Evolutionary conservation across 2,797 vertebrate genomes (phyloP).

Genomic region (Salmo trutta): DNA sequence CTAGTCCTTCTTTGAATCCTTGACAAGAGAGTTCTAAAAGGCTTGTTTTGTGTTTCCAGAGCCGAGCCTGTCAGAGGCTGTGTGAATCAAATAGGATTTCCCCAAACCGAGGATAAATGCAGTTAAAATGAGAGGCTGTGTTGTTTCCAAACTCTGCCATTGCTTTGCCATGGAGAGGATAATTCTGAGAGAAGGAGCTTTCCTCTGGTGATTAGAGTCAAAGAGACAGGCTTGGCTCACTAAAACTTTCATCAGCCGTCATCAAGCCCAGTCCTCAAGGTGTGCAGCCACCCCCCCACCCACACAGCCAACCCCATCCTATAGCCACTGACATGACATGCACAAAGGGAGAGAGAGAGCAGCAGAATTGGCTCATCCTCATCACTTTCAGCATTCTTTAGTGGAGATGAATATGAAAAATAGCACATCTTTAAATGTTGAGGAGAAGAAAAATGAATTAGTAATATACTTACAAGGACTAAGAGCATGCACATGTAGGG

Average conservation of each 20-base stretch:
- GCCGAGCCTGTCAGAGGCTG: neutral
- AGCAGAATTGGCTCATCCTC: constrained; percentile 38
- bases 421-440: constrained; percentile 63
- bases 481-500: constrained; percentile 61
- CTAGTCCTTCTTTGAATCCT: neutral
- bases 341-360: constrained; percentile 23
- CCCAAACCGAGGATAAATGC: constrained; percentile 26
- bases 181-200: constrained; percentile 35
- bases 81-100: constrained; percentile 25
- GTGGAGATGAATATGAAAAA: constrained; percentile 58
- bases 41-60: neutral
- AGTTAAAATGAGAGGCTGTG: constrained; percentile 24
- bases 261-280: constrained; percentile 43
- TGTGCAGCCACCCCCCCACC: constrained; percentile 4
- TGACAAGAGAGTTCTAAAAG: neutral
- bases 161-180: constrained; percentile 23
- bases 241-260: constrained; percentile 56
- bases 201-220: constrained; percentile 36
- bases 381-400: constrained; percentile 55
- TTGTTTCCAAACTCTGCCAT: constrained; percentile 16
- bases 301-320: constrained; percentile 15
- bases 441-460: constrained; percentile 66
- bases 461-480: constrained; percentile 69
- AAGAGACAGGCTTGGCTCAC: constrained; percentile 31
- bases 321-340: constrained; percentile 41